These are phyloP conservation scores for Paracyprichromis sp. DNA, from an alignment of 2,113 vertebrate genomes.

Conservation along the genomic window DNA sequence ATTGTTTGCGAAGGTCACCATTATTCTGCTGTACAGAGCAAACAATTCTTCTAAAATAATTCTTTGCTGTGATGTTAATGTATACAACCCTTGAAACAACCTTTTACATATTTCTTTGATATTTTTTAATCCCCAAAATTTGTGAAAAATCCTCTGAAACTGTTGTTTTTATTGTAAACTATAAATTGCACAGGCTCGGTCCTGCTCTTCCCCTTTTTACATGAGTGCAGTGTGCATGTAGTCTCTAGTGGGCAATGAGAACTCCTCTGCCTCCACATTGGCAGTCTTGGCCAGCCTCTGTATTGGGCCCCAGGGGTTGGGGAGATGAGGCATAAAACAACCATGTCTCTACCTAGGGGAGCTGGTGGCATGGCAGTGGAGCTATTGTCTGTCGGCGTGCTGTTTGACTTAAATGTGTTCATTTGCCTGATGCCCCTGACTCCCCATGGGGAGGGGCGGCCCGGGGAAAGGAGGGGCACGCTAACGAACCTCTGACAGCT, in stretches of 20 bases:
- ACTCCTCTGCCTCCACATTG: slow-evolving; percentile 40
- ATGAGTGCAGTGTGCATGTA: neutral
- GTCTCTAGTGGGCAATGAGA: slow-evolving; percentile 51
- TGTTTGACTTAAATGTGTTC: slow-evolving; percentile 74
- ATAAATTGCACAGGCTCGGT: neutral
- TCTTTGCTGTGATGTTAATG: neutral
- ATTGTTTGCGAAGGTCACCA: neutral
- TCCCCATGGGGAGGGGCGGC: slow-evolving; percentile 59
- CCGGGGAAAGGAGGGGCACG: slow-evolving; percentile 63
- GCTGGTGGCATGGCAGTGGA: slow-evolving; percentile 50
- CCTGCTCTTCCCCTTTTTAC: slow-evolving; percentile 19
- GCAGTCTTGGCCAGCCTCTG: slow-evolving; percentile 55
- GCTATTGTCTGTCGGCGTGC: slow-evolving; percentile 71
- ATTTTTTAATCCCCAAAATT: neutral
- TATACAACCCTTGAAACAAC: neutral
- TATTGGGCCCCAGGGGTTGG: slow-evolving; percentile 60
- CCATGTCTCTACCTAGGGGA: slow-evolving; percentile 64
- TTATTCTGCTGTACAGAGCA: neutral
- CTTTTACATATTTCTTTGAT: neutral
- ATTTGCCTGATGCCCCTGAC: slow-evolving; percentile 65
- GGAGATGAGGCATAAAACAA: slow-evolving; percentile 69
- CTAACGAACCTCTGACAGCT: slow-evolving; percentile 78
- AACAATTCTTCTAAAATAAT: neutral
- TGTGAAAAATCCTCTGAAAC: neutral
- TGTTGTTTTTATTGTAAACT: neutral